Percentiles rank a stretch among this genome's conserved stretches.
Evolutionary conservation across 2,113 vertebrate genomes (phyloP).

Genomic region (Paralichthys olivaceus): DNA sequence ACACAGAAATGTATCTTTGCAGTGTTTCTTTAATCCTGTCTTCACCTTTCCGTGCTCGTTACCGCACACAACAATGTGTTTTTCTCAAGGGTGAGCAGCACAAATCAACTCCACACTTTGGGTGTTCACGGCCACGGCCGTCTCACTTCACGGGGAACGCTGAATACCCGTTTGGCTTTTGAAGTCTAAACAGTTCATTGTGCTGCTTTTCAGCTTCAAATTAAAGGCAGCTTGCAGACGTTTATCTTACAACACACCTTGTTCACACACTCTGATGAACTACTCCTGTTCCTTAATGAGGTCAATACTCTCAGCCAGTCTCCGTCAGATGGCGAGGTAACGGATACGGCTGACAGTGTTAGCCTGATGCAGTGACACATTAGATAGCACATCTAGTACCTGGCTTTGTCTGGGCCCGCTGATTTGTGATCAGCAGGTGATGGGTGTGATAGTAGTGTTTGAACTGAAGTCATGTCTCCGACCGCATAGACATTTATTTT

Average conservation of each 20-base stretch:
- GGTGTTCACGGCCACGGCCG: background rate
- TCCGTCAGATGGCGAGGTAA: slow-evolving; percentile 11
- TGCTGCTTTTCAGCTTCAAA: background rate
- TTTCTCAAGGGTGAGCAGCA: background rate
- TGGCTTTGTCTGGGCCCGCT: background rate
- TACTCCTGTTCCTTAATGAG: background rate
- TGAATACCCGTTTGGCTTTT: background rate
- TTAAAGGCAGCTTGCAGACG: slow-evolving; percentile 14
- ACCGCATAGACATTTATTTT: background rate
- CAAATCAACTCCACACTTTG: background rate
- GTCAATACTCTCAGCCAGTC: slow-evolving; percentile 22
- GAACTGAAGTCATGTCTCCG: slow-evolving; percentile 10
- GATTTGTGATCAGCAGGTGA: slow-evolving; percentile 17
- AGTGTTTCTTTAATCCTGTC: no score
- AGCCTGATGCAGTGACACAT: slow-evolving; percentile 5
- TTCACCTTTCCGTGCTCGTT: no score
- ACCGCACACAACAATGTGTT: background rate
- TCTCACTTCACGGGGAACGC: background rate
- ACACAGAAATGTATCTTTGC: background rate
- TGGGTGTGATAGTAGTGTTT: background rate
- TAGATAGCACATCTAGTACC: background rate
- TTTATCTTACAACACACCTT: slow-evolving; percentile 14
- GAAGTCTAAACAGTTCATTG: background rate
- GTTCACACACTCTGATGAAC: slow-evolving; percentile 25
- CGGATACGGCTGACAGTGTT: slow-evolving; percentile 7